Evolutionary conservation across 2,888 invertebrate species (phyloP).

Genomic region (Mamestra brassicae): DNA sequence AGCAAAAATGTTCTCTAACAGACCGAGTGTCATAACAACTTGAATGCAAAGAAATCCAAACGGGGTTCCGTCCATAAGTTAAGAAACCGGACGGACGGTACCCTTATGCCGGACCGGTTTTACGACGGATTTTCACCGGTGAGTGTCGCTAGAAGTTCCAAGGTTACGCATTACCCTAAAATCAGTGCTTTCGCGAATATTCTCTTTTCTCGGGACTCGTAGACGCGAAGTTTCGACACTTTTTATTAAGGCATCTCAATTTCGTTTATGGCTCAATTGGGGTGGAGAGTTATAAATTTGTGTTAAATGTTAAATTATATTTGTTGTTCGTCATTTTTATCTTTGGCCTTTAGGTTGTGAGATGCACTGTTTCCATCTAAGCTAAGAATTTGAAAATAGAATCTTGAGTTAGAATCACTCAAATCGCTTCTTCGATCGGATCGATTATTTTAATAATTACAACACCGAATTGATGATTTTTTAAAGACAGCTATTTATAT

Average conservation of each 20-base stretch:
- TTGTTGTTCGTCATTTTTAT: constrained; percentile 26
- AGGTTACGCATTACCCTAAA: constrained; percentile 64
- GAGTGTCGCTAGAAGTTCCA: constrained; percentile 50
- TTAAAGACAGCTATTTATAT: too few species aligned
- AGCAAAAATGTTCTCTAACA: constrained; percentile 17
- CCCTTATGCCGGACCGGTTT: constrained; percentile 50
- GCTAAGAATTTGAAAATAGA: neutral
- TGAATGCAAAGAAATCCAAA: constrained; percentile 36
- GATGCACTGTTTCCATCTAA: neutral
- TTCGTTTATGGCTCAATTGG: constrained; percentile 61
- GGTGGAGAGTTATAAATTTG: constrained; percentile 47
- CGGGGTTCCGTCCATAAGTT: constrained; percentile 47
- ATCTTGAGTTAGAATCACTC: neutral
- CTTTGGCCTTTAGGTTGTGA: constrained; percentile 20
- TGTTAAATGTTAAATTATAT: constrained; percentile 42
- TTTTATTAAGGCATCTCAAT: constrained; percentile 60
- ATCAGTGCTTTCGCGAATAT: constrained; percentile 45
- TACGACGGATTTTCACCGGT: constrained; percentile 49
- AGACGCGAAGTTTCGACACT: constrained; percentile 44
- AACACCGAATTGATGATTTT: too few species aligned
- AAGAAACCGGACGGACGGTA: constrained; percentile 43
- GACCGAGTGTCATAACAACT: constrained; percentile 10
- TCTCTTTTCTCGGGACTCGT: constrained; percentile 36
- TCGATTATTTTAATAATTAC: too few species aligned
- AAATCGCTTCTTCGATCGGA: too few species aligned